Conservation (phyloP, 2,113 vertebrate genomes). For the Tetrao urogallus region DNA sequence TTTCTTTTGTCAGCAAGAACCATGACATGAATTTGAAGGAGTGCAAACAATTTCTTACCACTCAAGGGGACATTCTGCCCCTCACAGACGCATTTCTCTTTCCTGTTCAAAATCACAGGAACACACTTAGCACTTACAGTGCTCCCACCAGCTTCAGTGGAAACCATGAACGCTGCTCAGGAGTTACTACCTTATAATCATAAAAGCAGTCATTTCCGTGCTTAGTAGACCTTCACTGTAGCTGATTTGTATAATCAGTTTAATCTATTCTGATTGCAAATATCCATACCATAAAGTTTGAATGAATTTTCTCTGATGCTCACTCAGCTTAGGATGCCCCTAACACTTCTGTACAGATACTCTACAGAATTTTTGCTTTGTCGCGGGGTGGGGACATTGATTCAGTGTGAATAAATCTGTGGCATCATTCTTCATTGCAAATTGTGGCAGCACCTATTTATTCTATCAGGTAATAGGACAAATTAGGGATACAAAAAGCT, state of each 20-base stretch:
- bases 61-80: not conserved
- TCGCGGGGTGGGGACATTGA: not conserved
- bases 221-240: constrained; percentile 52
- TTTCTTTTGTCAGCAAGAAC: constrained; percentile 4
- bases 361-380: not conserved
- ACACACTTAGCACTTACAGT: not conserved
- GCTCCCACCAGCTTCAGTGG: not conserved
- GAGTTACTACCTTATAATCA: constrained; percentile 43
- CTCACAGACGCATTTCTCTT: not conserved
- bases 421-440: not conserved
- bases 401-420: not conserved
- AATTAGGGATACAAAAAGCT: not conserved
- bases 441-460: not conserved
- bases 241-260: constrained; percentile 63
- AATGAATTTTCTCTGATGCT: not conserved
- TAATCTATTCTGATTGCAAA: constrained; percentile 55
- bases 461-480: not conserved
- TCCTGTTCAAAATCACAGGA: not conserved
- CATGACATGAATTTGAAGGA: not conserved
- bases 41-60: not conserved
- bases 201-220: constrained; percentile 51
- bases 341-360: accelerated
- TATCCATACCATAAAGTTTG: constrained; percentile 19
- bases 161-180: not conserved
- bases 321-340: not conserved